phyloP scores from a whole-genome alignment of 2,113 vertebrate genomes.

The Odontophorus gujanensis region DNA sequence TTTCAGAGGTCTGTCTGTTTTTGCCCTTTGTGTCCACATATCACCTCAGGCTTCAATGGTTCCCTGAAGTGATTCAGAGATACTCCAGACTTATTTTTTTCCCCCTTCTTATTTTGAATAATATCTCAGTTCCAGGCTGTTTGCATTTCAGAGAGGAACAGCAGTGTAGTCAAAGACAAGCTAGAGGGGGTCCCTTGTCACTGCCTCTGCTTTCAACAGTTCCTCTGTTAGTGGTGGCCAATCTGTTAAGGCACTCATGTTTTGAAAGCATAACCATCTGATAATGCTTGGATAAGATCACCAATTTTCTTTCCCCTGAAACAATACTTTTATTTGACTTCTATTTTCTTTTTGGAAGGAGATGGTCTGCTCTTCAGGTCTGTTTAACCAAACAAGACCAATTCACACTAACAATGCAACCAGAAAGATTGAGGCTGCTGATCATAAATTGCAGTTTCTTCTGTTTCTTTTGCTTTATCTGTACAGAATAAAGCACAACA shows the following conservation, averaged over 20 bases:
- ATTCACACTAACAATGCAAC: not conserved
- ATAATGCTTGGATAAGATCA: not conserved
- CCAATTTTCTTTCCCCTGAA: not conserved
- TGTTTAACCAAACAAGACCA: not conserved
- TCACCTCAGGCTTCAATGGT: fast-evolving
- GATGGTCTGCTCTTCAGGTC: not conserved
- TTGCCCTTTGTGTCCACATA: not conserved
- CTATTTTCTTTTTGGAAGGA: not conserved
- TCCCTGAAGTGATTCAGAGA: not conserved
- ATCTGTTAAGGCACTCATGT: not conserved
- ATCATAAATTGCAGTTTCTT: not conserved
- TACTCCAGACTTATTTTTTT: not conserved
- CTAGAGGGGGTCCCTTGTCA: not conserved
- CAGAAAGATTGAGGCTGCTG: not conserved
- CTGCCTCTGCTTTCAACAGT: not conserved
- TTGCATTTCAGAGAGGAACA: not conserved
- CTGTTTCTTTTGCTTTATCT: not conserved
- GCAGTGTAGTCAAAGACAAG: not conserved
- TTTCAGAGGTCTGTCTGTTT: not conserved
- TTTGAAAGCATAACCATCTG: not conserved
- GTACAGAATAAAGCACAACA: not conserved
- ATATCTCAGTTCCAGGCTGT: not conserved
- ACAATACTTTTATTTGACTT: not conserved
- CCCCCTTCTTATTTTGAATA: not conserved
- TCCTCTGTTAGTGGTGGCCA: not conserved